Percentiles rank a stretch among this genome's conserved stretches.
phyloP scores from a whole-genome alignment of 92 coral and sea anemone genomes.

The Palythoa heliodiscus region DNA sequence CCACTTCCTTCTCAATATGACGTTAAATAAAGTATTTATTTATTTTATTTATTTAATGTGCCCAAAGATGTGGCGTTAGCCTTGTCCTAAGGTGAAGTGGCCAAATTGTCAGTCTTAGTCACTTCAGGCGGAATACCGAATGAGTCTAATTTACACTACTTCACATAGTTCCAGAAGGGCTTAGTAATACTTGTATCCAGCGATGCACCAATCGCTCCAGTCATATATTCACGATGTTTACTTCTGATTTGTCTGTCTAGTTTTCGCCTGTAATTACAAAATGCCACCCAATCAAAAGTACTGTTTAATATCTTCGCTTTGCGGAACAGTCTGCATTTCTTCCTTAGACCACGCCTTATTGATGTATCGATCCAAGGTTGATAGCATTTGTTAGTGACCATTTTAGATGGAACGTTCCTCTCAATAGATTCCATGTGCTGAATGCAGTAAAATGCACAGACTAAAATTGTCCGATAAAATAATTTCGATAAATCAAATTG shows the following conservation, averaged over 20 bases:
- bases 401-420: conserved; percentile 2
- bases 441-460: background rate
- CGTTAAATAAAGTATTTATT: too few relatives aligned
- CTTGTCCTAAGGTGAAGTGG: conserved; percentile 19
- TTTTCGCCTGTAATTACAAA: background rate
- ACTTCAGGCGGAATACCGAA: conserved; percentile 20
- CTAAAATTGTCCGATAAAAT: too few relatives aligned
- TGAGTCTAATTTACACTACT: conserved; percentile 8
- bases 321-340: conserved; percentile 21
- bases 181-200: conserved; percentile 17
- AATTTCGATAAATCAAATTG: too few relatives aligned
- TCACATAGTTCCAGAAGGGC: conserved; percentile 25
- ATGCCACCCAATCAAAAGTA: background rate
- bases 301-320: conserved; percentile 24
- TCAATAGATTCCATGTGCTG: background rate
- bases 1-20: too few relatives aligned
- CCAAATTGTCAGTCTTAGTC: conserved; percentile 12
- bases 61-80: conserved; percentile 6
- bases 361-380: background rate
- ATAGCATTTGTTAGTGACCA: conserved; percentile 11
- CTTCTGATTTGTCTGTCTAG: conserved; percentile 17
- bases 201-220: conserved; percentile 15
- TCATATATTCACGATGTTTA: conserved; percentile 10
- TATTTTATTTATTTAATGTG: too few relatives aligned
- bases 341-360: conserved; percentile 29